Conservation (phyloP, 2,888 invertebrate species). For the Ectropis crepuscularia region DNA sequence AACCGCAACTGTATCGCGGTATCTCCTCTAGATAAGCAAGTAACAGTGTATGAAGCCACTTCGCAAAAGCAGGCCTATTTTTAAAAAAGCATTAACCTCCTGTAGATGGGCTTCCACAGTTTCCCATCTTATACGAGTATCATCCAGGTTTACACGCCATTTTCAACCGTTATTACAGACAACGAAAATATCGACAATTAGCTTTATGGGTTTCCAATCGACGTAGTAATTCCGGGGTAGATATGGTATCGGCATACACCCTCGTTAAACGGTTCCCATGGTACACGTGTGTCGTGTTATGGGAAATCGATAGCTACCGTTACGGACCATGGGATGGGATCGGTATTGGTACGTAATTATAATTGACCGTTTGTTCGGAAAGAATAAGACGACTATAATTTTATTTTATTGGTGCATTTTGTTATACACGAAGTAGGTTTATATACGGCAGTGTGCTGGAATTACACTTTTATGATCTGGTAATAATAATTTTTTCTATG, state of each 20-base stretch:
- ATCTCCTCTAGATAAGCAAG: no score
- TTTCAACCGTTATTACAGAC: not conserved
- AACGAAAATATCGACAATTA: conserved; percentile 28
- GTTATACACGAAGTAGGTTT: not conserved
- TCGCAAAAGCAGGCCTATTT: no score
- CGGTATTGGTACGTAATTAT: conserved; percentile 10
- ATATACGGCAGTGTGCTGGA: no score
- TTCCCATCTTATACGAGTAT: no score
- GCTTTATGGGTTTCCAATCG: conserved; percentile 53
- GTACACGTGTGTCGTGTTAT: conserved; percentile 52
- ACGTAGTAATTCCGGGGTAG: conserved; percentile 57
- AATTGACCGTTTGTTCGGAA: conserved; percentile 6
- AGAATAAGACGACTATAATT: not conserved
- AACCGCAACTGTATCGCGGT: no score
- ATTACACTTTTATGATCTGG: no score
- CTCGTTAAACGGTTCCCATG: conserved; percentile 77
- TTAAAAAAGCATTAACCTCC: no score
- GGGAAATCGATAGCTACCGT: conserved; percentile 50
- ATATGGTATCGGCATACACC: conserved; percentile 76
- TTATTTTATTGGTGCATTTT: not conserved
- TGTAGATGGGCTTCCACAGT: no score
- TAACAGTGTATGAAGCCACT: no score
- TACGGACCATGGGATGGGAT: conserved; percentile 32
- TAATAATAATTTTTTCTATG: no score
- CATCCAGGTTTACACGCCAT: no score